phyloP scores from a whole-genome alignment of 2,888 invertebrate species.

The Ditylenchus weischeri region DNA sequence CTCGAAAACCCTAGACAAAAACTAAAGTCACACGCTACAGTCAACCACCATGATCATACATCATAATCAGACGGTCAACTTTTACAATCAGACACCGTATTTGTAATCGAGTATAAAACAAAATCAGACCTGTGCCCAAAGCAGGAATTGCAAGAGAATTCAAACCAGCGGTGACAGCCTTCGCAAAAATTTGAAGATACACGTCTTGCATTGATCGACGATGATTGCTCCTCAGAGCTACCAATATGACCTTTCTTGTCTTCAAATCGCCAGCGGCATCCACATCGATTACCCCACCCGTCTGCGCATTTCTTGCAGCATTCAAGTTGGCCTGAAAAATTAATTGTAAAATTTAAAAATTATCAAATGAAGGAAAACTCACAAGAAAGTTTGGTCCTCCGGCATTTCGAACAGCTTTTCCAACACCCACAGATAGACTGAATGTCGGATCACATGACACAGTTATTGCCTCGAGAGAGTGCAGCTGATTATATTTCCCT shows the following conservation, averaged over 20 bases:
- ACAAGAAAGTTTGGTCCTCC: conserved; percentile 6
- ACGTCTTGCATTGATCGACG: conserved; percentile 18
- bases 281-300: conserved; percentile 15
- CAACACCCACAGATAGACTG: conserved; percentile 16
- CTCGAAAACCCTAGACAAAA: too few relatives aligned
- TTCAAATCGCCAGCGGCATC: conserved; percentile 1
- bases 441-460: conserved; percentile 18
- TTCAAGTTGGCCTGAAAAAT: conserved; percentile 6
- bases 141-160: conserved; percentile 27
- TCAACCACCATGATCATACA: too few relatives aligned
- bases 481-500: conserved; percentile 15
- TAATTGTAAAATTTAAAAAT: not conserved
- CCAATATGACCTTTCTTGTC: conserved; percentile 23
- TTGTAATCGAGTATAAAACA: too few relatives aligned
- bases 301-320: not conserved
- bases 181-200: conserved; percentile 20
- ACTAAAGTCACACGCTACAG: too few relatives aligned
- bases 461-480: conserved; percentile 7
- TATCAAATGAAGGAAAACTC: not conserved
- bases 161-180: conserved; percentile 20
- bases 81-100: too few relatives aligned
- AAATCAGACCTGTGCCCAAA: conserved; percentile 27
- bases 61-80: too few relatives aligned
- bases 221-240: conserved; percentile 17
- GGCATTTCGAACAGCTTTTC: conserved; percentile 10